Base-by-base conservation (phyloP, 2,888 invertebrate genomes). In the Eudemis profundana region DNA sequence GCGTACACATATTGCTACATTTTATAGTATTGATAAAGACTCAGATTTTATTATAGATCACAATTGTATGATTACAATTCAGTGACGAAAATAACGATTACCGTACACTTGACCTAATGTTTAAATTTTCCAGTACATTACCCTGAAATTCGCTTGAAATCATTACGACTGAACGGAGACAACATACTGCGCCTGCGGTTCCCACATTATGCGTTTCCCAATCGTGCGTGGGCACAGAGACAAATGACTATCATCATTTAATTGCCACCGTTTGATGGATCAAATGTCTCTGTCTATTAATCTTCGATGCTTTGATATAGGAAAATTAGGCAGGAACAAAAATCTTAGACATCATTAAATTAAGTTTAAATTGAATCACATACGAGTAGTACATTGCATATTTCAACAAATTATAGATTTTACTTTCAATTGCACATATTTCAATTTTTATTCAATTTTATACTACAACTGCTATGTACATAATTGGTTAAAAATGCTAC, bases 211-310 rank as follows among this genome's bases (percentile, higher is more conserved):
- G n/a, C 8, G 27, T 64, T 64, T 51, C 64, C 27, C 46, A 65
- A 65, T 33, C 19, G 17, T 29, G 40, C 38, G 65, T 60, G 47
- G 65, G 65, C 46, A 42, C 14, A 14, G 19, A 38, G 51, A 65
- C 60, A 60, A 65, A 65, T 40, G 53, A 53, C 53, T 44, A 27
- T 53, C 59, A 23, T 40, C 54, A 65, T 29, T 47, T 60, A 46
- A 65, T 46, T 51, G 57, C 44, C 44, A 60, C 46, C 2, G 56
- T 33, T 23, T 50, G 57, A 63, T 57, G 10, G 50, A 10, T 49
- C 42, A 15, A 36, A 7, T 56, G 33, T 33, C 40, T 8, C 40
- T 8, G 23, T 27, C n/a, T 4, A 56, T 63, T 21, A 40, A 56
- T 54, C 19, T 19, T 19, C 4, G 33, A 23, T 27, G 10, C 23